These are phyloP conservation scores for Hydropsyche betteni DNA, from an alignment of 2,888 invertebrate genomes.

Conservation along the genomic window DNA sequence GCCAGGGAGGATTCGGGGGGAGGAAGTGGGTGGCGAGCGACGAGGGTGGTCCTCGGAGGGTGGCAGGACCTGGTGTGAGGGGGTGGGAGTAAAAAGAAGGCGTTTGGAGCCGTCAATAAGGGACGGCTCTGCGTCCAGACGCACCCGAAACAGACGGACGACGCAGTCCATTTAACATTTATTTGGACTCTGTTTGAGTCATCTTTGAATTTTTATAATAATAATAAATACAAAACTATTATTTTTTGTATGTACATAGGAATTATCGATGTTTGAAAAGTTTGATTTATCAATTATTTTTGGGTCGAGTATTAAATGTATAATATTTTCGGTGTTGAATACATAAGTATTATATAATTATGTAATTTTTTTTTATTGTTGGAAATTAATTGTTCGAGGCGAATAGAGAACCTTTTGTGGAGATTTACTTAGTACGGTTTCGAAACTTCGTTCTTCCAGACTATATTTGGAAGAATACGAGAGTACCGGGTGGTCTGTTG, in stretches of 20 bases:
- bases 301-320: too few relatives aligned
- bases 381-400: too few relatives aligned
- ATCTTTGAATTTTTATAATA: too few relatives aligned
- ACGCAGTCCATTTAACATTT: too few relatives aligned
- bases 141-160: conserved; percentile 18
- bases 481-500: conserved; percentile 34
- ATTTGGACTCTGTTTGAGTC: too few relatives aligned
- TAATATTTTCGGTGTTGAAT: too few relatives aligned
- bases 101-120: conserved; percentile 21
- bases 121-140: conserved; percentile 21
- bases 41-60: not conserved
- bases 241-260: too few relatives aligned
- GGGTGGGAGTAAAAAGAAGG: conserved; percentile 10
- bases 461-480: conserved; percentile 46
- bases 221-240: too few relatives aligned
- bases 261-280: too few relatives aligned
- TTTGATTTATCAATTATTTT: too few relatives aligned
- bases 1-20: not conserved
- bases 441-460: conserved; percentile 35
- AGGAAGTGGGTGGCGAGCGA: not conserved
- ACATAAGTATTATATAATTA: too few relatives aligned
- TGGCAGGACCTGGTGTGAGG: not conserved
- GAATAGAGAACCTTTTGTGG: conserved; percentile 31
- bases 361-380: too few relatives aligned
- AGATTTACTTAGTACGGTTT: conserved; percentile 27